Evolutionary conservation across 2,888 invertebrate genomes (phyloP).

Genomic region (Myopa testacea): DNA sequence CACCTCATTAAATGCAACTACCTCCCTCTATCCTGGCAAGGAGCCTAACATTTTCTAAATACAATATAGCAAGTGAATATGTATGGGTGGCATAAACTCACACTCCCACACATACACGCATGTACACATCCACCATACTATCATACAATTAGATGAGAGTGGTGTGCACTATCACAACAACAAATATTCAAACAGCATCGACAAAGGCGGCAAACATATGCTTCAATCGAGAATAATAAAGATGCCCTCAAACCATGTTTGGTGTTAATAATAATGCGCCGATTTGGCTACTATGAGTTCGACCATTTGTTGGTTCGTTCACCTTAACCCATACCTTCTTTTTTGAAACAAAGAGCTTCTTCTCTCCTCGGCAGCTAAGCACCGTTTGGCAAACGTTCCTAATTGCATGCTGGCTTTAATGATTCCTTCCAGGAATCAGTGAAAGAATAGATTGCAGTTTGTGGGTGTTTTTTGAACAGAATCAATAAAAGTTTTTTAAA

Average conservation of each 20-base stretch:
- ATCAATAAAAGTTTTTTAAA: too few relatives aligned
- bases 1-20: not conserved
- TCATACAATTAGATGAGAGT: not conserved
- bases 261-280: conserved; percentile 23
- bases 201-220: conserved; percentile 7
- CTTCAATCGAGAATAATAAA: conserved; percentile 38
- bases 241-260: conserved; percentile 39
- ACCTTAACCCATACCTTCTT: conserved; percentile 29
- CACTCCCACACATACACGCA: not conserved
- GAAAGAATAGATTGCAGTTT: too few relatives aligned
- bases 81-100: not conserved
- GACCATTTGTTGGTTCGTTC: conserved; percentile 8
- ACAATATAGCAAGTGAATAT: not conserved
- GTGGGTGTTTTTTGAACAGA: too few relatives aligned
- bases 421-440: too few relatives aligned
- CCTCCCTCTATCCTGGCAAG: not conserved
- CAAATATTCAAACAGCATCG: not conserved
- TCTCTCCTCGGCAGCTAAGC: too few relatives aligned
- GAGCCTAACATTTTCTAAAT: not conserved
- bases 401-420: too few relatives aligned
- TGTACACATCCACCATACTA: not conserved
- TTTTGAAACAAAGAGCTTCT: not conserved
- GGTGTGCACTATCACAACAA: conserved; percentile 7
- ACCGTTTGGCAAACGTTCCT: too few relatives aligned
- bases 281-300: conserved; percentile 19